Conservation (phyloP, 1,140 invertebrate genomes). For the Bicyclus anynana region DNA sequence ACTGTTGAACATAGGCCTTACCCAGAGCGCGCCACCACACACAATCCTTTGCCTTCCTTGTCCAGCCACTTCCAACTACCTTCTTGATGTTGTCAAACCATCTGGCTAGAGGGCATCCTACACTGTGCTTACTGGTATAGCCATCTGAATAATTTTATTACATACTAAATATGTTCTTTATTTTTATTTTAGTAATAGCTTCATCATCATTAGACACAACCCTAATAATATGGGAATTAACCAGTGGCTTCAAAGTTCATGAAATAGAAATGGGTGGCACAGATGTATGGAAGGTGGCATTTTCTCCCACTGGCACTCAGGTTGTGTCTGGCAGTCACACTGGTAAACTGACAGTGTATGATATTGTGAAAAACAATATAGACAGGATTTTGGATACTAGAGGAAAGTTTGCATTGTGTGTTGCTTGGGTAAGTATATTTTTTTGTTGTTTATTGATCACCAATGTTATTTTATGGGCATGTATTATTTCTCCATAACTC, state of each 20-base stretch:
- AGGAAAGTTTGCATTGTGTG: slow-evolving; percentile 96
- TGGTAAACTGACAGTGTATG: slow-evolving; percentile 94
- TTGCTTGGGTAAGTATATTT: slow-evolving; percentile 90
- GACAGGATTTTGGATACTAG: slow-evolving; percentile 93
- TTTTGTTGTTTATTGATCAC: not conserved
- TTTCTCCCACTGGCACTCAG: slow-evolving; percentile 94
- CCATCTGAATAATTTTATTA: too few relatives aligned
- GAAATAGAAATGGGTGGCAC: slow-evolving; percentile 92
- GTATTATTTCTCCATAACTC: too few relatives aligned
- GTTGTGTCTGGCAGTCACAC: slow-evolving; percentile 94
- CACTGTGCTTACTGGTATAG: too few relatives aligned
- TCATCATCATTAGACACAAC: slow-evolving; percentile 95
- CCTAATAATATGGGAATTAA: slow-evolving; percentile 94
- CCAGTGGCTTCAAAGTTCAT: slow-evolving; percentile 88
- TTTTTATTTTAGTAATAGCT: slow-evolving; percentile 84
- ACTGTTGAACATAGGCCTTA: too few relatives aligned
- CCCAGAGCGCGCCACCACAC: too few relatives aligned
- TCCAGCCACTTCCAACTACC: too few relatives aligned
- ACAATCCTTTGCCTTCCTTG: too few relatives aligned
- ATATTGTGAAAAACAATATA: slow-evolving; percentile 89
- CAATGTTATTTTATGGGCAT: too few relatives aligned
- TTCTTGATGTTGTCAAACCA: too few relatives aligned
- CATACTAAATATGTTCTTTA: slow-evolving; percentile 12
- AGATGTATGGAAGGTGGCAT: slow-evolving; percentile 95
- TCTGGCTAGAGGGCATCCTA: too few relatives aligned